These are phyloP conservation scores for Drosophila lini DNA, from an alignment of 1,140 invertebrate genomes.

Conservation along the genomic window DNA sequence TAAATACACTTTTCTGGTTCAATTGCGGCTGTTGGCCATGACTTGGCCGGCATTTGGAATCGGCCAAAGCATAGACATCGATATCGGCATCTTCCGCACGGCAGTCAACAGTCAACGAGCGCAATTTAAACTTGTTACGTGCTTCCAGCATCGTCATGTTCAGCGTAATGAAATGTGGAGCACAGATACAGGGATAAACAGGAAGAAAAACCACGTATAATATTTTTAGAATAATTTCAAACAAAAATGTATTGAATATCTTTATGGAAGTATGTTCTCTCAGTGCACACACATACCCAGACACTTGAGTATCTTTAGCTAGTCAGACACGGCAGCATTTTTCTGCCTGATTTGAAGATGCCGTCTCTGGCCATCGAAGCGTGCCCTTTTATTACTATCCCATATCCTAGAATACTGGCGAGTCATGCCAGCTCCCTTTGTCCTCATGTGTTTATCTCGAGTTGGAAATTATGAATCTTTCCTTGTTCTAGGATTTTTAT, in stretches of 20 bases:
- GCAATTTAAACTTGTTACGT: conserved; percentile 83
- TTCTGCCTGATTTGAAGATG: conserved; percentile 79
- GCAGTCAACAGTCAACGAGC: conserved; percentile 82
- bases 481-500: conserved; percentile 26
- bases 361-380: conserved; percentile 65
- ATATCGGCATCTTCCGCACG: conserved; percentile 72
- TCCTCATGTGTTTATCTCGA: conserved; percentile 53
- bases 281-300: conserved; percentile 1
- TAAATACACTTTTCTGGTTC: conserved; percentile 82
- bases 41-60: conserved; percentile 55
- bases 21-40: conserved; percentile 69
- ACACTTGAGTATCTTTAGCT: conserved; percentile 38
- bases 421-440: conserved; percentile 50
- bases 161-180: conserved; percentile 74
- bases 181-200: conserved; percentile 28
- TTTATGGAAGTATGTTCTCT: not conserved
- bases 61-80: conserved; percentile 21
- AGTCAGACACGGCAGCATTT: conserved; percentile 79
- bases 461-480: conserved; percentile 62
- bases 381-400: conserved; percentile 74
- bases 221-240: not conserved
- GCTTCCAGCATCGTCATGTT: conserved; percentile 71
- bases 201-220: not conserved
- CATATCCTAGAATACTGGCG: conserved; percentile 19
- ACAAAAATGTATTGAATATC: not conserved